Evolutionary conservation across 2,797 vertebrate genomes (phyloP), one percentile per base, ranked within the genome.

Genomic region (Agapornis canus): DNA sequence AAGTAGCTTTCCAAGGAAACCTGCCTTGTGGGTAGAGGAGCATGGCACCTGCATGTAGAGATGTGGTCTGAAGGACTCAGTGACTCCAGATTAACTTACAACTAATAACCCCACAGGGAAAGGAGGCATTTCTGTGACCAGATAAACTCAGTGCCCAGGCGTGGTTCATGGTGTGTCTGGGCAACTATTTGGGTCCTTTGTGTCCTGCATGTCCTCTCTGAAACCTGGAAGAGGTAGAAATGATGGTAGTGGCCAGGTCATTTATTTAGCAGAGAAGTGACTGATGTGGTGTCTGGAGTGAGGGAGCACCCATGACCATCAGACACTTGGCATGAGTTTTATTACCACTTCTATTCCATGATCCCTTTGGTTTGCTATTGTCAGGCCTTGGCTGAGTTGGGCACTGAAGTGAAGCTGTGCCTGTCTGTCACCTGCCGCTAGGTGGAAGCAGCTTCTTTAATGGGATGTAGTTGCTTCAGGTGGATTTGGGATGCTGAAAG

Each of bases 341-440:
- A 13, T 43, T 18, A 26, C 20, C 17, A 13, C 0, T 87, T 45
- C 27, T 43, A 0, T 5, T 22, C 6, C 18, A 0, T 5, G 23
- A 16, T 85, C 27, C 12, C 11, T 61, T 43, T 52, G 21, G 40
- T 86, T 65, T 82, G 26, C 45, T 37, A 22, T n/a, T 70, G 72
- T 23, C 71, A 66, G n/a, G 40, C 35, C 9, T 37, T 56, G 43
- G 35, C 31, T 82, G 57, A 13, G 5, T 22, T 83, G 65, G 47
- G 29, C 15, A 3, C 35, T 57, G 23, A 5, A 27, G 10, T 47
- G 52, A 57, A 72, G 27, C 56, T 47, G 3, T 69, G 71, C 37
- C 48, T 75, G 86, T 27, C 61, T 89, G n/a, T 61, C 37, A n/a
- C 43, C 43, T 82, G 76, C 80, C 77, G 51, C 49, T 83, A 65